Evolutionary conservation across 2,888 invertebrate genomes (phyloP).

Genomic region (Bellardia pandia): DNA sequence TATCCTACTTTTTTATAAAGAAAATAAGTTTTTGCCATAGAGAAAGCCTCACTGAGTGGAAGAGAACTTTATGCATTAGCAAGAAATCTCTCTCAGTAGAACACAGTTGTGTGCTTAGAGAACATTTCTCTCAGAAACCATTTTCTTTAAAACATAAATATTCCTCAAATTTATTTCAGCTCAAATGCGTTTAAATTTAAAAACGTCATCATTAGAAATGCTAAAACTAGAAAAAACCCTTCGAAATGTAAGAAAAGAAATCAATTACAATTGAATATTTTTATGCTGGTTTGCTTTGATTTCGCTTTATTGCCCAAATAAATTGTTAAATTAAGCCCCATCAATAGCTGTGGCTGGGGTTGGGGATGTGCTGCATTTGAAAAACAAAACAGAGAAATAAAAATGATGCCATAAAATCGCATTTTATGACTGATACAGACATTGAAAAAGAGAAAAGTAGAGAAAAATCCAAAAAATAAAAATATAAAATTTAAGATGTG

Average conservation of each 20-base stretch:
- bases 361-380: slow-evolving; percentile 24
- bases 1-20: too few species aligned
- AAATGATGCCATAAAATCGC: slow-evolving; percentile 59
- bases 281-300: neutral
- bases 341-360: slow-evolving; percentile 52
- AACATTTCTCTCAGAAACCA: too few species aligned
- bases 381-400: slow-evolving; percentile 22
- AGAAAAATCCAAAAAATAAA: neutral
- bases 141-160: too few species aligned
- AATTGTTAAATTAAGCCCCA: slow-evolving; percentile 54
- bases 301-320: slow-evolving; percentile 49
- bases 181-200: too few species aligned
- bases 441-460: slow-evolving; percentile 1
- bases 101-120: too few species aligned
- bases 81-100: too few species aligned
- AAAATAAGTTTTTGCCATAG: too few species aligned
- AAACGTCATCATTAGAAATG: neutral
- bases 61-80: too few species aligned
- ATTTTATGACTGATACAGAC: slow-evolving; percentile 62
- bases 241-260: neutral
- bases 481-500: slow-evolving; percentile 8
- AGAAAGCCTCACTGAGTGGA: too few species aligned
- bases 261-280: slow-evolving; percentile 9
- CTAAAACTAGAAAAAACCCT: neutral
- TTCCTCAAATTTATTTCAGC: too few species aligned